phyloP scores from a whole-genome alignment of 1,140 invertebrate genomes.

The Dreissena polymorpha region DNA sequence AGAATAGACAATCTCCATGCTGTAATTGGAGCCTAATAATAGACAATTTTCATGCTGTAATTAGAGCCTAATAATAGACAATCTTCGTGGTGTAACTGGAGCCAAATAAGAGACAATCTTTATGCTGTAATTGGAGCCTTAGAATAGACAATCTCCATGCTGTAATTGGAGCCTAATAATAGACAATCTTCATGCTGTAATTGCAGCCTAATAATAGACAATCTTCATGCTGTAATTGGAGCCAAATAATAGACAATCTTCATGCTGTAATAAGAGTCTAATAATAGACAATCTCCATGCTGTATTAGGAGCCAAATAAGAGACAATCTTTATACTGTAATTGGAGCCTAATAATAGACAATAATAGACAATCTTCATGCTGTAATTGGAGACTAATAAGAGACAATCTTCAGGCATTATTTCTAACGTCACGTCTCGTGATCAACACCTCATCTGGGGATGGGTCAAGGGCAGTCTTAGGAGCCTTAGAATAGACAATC shows the following conservation, averaged over 20 bases:
- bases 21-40: not conserved
- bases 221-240: not conserved
- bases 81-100: not conserved
- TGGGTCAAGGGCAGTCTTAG: conserved; percentile 56
- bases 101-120: not conserved
- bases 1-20: not conserved
- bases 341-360: too few species aligned
- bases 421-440: conserved; percentile 83
- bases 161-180: not conserved
- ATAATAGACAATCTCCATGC: too few species aligned
- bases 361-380: not conserved
- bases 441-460: conserved; percentile 81
- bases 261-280: too few species aligned
- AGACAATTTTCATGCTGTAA: too few species aligned
- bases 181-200: too few species aligned
- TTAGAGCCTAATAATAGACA: not conserved
- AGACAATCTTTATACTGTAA: too few species aligned
- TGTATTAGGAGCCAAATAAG: conserved; percentile 4
- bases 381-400: not conserved
- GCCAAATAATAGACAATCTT: not conserved
- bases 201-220: not conserved
- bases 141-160: not conserved
- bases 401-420: too few species aligned
- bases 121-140: not conserved
- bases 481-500: not conserved